Base-by-base conservation (phyloP, 30 jellyfish, hydroid and myxozoan genomes). In the Morbakka virulenta region DNA sequence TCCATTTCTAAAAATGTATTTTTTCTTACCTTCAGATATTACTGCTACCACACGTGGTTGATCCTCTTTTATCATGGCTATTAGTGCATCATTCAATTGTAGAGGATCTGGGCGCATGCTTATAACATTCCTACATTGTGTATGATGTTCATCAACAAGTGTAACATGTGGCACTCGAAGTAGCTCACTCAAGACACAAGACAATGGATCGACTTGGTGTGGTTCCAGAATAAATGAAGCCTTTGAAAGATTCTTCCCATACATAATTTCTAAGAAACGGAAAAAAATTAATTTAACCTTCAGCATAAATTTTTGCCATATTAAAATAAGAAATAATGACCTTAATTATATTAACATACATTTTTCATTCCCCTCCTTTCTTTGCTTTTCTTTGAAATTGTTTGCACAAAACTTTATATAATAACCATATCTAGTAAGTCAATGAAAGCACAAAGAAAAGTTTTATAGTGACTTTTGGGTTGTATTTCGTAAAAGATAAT, bases 61-160 rank as follows among this genome's bases (percentile, higher is more conserved):
- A 1, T 84, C 52, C 26, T 72, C 82, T 49, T 83, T 65, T 31
- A 84, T 84, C 89, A 84, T 50, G 12, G 87, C 89, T 35, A 84
- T 14, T 25, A 79, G 66, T 2, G 95, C 84, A 41, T 84, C 81
- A 63, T 64, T 62, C 35, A 84, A 76, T 77, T 84, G 95, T 1
- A 70, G 76, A 2, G 82, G 68, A 79, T 84, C 88, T 23, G 95
- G 95, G 4, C 95, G 74, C 95, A 84, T 84, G 83, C 95, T 84
- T 22, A 84, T 67, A 24, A 84, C 95, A 36, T 75, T 84, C 51
- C 67, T 84, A 65, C 95, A 84, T 0, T 82, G 61, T 12, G 89
- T 84, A 32, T 76, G 75, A 79, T 84, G 95, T 32, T 74, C 88
- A 52, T 84, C 95, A 22, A 83, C 72, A 41, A 84, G 89, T 21